A percentile compares a stretch with the other conserved stretches of the same genome.
Conservation (phyloP, 2,888 invertebrate genomes). For the Lymantria dispar region DNA sequence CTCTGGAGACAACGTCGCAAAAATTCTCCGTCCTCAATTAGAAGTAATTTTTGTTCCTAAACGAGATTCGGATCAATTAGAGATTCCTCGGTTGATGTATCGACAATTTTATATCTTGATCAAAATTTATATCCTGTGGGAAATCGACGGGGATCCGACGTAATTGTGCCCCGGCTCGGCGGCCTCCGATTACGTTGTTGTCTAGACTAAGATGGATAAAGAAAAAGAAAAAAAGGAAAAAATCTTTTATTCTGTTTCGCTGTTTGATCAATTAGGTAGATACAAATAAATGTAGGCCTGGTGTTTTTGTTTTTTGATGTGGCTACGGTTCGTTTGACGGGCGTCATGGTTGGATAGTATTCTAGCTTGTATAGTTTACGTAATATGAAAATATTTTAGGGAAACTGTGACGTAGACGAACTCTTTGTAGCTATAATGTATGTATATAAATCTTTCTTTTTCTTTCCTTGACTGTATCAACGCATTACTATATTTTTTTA, state of each 20-base stretch:
- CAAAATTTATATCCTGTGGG: conserved; percentile 50
- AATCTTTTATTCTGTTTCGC: conserved; percentile 23
- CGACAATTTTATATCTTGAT: conserved; percentile 53
- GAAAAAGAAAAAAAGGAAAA: conserved; percentile 9
- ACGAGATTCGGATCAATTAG: conserved; percentile 45
- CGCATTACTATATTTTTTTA: too few species aligned
- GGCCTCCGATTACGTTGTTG: conserved; percentile 33
- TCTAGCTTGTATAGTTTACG: background rate
- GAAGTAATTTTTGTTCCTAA: conserved; percentile 23
- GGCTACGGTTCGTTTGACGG: conserved; percentile 2
- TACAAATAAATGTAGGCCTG: conserved; percentile 12
- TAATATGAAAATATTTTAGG: background rate
- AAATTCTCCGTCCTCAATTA: conserved; percentile 27
- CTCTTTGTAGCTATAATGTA: too few species aligned
- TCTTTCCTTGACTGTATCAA: too few species aligned
- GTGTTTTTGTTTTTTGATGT: background rate
- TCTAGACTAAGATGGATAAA: conserved; percentile 29
- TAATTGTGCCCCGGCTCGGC: conserved; percentile 33
- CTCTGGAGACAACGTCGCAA: conserved; percentile 26
- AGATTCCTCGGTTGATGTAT: conserved; percentile 41
- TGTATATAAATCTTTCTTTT: too few species aligned
- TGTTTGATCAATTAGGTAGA: conserved; percentile 36
- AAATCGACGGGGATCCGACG: conserved; percentile 41
- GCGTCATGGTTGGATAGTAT: background rate
- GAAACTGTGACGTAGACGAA: background rate